These are phyloP conservation scores for Bucco capensis DNA, from an alignment of 2,113 vertebrate species.

Conservation along the genomic window DNA sequence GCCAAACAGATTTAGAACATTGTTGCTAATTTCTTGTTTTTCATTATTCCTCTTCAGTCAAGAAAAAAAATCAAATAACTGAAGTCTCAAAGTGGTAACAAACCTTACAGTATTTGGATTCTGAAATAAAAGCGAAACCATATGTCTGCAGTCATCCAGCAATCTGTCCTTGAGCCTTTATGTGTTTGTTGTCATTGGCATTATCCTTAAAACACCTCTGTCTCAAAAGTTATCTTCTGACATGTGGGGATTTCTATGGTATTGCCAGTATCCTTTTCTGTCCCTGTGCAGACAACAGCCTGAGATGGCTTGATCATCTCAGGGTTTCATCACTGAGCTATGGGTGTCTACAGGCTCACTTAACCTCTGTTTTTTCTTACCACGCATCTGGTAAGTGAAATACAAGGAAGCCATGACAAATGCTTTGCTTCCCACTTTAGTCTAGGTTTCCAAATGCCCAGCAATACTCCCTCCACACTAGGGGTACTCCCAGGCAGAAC, in stretches of 20 bases:
- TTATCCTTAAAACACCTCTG: background rate
- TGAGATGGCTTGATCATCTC: background rate
- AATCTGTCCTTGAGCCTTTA: constrained; percentile 1
- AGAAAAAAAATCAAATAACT: background rate
- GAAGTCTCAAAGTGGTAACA: constrained; percentile 10
- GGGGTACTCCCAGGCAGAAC: background rate
- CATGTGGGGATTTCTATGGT: constrained; percentile 6
- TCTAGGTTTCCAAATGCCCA: background rate
- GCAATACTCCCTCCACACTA: background rate
- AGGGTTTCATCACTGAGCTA: background rate
- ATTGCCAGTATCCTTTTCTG: background rate
- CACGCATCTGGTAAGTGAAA: background rate
- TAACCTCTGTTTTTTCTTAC: background rate
- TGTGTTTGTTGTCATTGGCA: background rate
- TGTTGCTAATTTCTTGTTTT: constrained; percentile 42
- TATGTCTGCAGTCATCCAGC: background rate
- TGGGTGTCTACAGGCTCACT: background rate
- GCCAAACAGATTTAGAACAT: constrained; percentile 54
- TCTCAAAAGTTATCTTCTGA: background rate
- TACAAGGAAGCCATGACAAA: background rate
- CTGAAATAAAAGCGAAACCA: constrained; percentile 7
- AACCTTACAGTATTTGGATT: background rate
- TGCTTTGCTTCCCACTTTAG: background rate
- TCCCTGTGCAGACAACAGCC: background rate
- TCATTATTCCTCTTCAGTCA: constrained; percentile 4